These are phyloP conservation scores for Lepidothrix coronata DNA, from an alignment of 2,113 vertebrate species.

Conservation along the genomic window DNA sequence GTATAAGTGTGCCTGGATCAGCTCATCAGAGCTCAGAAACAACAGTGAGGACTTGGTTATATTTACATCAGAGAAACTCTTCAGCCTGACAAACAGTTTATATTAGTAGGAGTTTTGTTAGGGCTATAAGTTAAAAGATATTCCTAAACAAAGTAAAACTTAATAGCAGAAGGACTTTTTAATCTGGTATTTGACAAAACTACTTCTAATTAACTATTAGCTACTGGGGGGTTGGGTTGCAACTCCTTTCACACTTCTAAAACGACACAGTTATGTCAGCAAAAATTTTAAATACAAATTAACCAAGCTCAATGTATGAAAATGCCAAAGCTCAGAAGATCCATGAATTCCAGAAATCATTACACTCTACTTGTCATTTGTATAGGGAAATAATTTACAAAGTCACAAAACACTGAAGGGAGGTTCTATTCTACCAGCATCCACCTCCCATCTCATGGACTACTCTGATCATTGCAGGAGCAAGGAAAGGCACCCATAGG, in stretches of 20 bases:
- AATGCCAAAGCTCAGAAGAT: neutral
- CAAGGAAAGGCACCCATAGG: neutral
- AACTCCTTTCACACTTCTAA: neutral
- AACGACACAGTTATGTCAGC: neutral
- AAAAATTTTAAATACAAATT: neutral
- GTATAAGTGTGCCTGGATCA: neutral
- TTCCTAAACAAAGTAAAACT: neutral
- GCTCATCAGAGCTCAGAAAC: neutral
- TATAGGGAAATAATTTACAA: neutral
- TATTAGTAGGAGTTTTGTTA: neutral
- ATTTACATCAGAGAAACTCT: neutral
- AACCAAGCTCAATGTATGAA: neutral
- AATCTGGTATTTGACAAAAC: neutral
- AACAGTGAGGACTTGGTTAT: neutral
- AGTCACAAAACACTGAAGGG: neutral
- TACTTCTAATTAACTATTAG: neutral
- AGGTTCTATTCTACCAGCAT: neutral
- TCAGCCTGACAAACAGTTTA: slow-evolving; percentile 30
- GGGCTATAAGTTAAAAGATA: neutral
- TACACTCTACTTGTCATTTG: neutral
- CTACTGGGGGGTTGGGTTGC: neutral
- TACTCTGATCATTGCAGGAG: neutral
- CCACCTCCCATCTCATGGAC: neutral
- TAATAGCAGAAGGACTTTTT: neutral
- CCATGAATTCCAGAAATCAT: neutral